Evolutionary conservation across 2,113 vertebrate genomes (phyloP).

Genomic region (Perognathus longimembris): DNA sequence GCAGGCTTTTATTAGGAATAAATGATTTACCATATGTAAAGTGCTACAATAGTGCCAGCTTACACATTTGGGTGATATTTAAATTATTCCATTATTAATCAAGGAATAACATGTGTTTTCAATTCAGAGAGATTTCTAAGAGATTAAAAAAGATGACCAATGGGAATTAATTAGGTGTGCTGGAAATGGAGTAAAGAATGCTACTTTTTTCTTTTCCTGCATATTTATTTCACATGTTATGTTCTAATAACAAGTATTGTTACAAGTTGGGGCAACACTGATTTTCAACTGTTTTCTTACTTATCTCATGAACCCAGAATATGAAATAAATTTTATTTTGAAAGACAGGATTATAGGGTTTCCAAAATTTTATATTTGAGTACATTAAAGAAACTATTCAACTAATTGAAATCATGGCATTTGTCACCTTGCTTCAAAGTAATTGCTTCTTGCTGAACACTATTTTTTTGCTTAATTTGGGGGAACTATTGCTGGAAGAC

Average conservation of each 20-base stretch:
- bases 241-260: background rate
- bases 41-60: background rate
- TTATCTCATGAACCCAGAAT: background rate
- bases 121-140: background rate
- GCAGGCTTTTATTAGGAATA: background rate
- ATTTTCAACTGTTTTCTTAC: background rate
- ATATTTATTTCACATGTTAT: background rate
- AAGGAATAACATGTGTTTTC: background rate
- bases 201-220: background rate
- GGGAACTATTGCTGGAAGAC: background rate
- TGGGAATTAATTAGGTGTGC: background rate
- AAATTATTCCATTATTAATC: constrained; percentile 7
- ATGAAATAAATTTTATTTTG: background rate
- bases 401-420: background rate
- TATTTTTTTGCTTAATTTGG: background rate
- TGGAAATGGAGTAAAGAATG: background rate
- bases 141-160: background rate
- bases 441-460: background rate
- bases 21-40: background rate
- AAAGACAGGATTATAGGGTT: background rate
- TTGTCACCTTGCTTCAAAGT: background rate
- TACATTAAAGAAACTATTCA: background rate
- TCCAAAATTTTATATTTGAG: background rate
- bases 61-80: background rate
- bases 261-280: background rate